Percentiles rank a stretch among this genome's conserved stretches.
phyloP scores from a whole-genome alignment of 2,797 vertebrate species.

The Carduelis carduelis region DNA sequence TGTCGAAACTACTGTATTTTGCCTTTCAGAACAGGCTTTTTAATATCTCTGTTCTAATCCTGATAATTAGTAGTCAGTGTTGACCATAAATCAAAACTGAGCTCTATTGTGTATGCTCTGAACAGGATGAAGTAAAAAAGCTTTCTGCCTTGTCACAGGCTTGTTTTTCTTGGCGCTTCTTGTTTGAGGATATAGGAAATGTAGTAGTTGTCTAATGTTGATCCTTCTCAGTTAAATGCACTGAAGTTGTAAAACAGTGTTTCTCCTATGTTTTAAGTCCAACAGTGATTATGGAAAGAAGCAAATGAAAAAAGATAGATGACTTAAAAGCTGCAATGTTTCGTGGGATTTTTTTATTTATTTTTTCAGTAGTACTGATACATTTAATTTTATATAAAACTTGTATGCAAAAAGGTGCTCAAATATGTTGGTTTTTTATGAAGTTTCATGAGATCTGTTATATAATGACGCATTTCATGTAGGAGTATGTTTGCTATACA shows the following conservation, averaged over 20 bases:
- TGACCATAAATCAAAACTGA: neutral
- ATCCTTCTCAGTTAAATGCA: neutral
- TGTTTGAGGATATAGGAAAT: neutral
- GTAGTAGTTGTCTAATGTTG: neutral
- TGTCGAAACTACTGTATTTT: neutral
- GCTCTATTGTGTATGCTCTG: neutral
- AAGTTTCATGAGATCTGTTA: neutral
- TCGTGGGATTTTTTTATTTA: neutral
- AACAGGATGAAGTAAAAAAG: neutral
- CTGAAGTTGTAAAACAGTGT: neutral
- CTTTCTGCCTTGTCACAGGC: neutral
- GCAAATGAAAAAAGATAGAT: neutral
- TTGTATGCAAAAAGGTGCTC: neutral
- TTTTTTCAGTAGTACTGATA: neutral
- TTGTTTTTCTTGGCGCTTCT: neutral
- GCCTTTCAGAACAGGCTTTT: neutral
- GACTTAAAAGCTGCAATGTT: neutral
- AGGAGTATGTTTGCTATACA: neutral
- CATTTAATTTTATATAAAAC: neutral
- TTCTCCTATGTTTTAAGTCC: neutral
- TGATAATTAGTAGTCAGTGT: neutral
- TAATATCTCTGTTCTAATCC: neutral
- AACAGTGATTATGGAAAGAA: neutral
- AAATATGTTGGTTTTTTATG: neutral
- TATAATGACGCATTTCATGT: neutral